Conservation (phyloP, 2,113 vertebrate genomes). For the Lota lota region DNA sequence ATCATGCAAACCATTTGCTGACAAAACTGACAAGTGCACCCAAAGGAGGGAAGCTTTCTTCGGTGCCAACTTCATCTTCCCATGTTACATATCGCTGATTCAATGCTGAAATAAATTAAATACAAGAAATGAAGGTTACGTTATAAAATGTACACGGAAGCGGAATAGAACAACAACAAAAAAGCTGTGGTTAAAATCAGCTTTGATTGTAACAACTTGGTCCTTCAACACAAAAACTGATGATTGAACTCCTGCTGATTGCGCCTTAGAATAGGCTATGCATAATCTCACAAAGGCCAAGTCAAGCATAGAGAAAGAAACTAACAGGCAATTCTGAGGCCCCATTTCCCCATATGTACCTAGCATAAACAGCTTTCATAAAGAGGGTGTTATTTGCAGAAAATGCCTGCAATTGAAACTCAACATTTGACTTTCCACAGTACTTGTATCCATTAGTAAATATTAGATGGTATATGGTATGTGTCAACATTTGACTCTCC, state of each 20-base stretch:
- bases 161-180: conserved; percentile 14
- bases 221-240: conserved; percentile 48
- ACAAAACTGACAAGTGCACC: conserved; percentile 10
- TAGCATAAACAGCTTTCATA: conserved; percentile 39
- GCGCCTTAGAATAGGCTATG: conserved; percentile 28
- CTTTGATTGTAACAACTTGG: conserved; percentile 55
- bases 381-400: conserved; percentile 12
- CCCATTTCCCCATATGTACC: conserved; percentile 34
- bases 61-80: neutral
- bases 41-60: neutral
- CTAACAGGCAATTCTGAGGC: conserved; percentile 15
- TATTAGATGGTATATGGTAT: neutral
- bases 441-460: neutral
- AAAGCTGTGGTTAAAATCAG: conserved; percentile 23
- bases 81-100: neutral
- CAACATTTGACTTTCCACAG: conserved; percentile 10
- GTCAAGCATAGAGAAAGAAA: conserved; percentile 18
- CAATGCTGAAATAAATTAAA: conserved; percentile 1
- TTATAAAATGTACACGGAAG: neutral
- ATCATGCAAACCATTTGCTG: neutral
- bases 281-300: conserved; percentile 42
- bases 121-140: neutral
- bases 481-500: conserved; percentile 11
- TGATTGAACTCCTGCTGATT: conserved; percentile 55
- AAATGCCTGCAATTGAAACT: conserved; percentile 12